Conservation (phyloP, 2,113 vertebrate species). For the Campylomormyrus numenius region DNA sequence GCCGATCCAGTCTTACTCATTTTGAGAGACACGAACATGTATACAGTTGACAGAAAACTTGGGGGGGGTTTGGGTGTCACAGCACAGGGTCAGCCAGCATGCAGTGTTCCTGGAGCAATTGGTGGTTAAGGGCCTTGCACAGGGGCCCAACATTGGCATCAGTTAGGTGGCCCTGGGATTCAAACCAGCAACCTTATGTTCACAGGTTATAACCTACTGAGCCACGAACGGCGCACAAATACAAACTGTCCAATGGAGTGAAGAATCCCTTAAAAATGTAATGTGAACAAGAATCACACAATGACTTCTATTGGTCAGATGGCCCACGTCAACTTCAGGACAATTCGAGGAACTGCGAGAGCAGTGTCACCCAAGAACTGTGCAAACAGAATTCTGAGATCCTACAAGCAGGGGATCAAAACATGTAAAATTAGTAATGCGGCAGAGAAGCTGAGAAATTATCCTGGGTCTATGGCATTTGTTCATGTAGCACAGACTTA, state of each 20-base stretch:
- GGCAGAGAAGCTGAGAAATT: neutral
- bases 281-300: neutral
- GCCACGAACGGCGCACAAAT: neutral
- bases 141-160: neutral
- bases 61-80: too few species aligned
- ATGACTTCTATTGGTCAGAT: neutral
- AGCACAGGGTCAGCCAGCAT: too few species aligned
- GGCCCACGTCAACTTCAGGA: neutral
- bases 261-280: neutral
- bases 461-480: neutral
- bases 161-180: neutral
- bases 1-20: neutral
- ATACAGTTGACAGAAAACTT: neutral
- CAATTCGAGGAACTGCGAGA: neutral
- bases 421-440: neutral
- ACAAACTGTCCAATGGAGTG: neutral
- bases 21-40: neutral
- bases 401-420: neutral
- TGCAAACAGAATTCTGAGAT: neutral
- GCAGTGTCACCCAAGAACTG: neutral
- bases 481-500: neutral
- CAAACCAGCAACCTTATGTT: neutral
- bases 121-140: neutral
- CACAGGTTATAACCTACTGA: neutral
- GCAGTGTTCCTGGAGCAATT: neutral